phyloP scores from a whole-genome alignment of 2,888 invertebrate species.

The Chaetogeoica ovagalla region DNA sequence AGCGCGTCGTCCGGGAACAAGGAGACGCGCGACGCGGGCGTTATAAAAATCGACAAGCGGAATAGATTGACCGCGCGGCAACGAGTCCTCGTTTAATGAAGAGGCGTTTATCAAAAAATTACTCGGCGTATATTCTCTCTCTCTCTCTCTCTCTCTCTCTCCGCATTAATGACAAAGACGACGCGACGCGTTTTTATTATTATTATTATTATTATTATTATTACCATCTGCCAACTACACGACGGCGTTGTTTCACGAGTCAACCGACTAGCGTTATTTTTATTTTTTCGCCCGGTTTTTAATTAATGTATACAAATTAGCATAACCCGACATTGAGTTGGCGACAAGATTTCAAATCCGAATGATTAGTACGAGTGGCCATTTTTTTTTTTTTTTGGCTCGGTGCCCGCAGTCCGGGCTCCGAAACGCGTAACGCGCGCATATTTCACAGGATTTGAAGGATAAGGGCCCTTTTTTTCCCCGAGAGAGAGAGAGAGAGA shows the following conservation, averaged over 20 bases:
- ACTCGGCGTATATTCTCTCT: constrained; percentile 20
- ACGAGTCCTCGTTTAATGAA: constrained; percentile 42
- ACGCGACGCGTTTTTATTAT: constrained; percentile 25
- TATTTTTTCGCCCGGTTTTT: constrained; percentile 24
- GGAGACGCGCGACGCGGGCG: neutral
- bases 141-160: constrained; percentile 27
- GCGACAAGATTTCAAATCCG: constrained; percentile 35
- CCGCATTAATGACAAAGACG: constrained; percentile 34
- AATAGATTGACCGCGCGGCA: constrained; percentile 20
- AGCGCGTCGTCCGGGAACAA: constrained; percentile 7
- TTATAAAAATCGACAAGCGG: constrained; percentile 34
- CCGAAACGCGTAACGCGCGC: neutral
- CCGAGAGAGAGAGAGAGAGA: neutral
- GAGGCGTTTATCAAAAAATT: constrained; percentile 48
- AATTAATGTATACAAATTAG: constrained; percentile 51
- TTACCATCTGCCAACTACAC: constrained; percentile 47
- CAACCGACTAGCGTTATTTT: constrained; percentile 6
- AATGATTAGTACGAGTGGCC: constrained; percentile 41
- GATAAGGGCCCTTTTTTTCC: constrained; percentile 11
- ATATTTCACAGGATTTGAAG: neutral
- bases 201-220: constrained; percentile 13
- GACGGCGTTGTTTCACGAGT: neutral
- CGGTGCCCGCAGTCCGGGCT: neutral
- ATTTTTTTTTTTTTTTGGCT: constrained; percentile 23
- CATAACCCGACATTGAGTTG: constrained; percentile 41